These are phyloP conservation scores for Cheilosia pagana DNA, from an alignment of 2,888 invertebrate genomes.

Conservation along the genomic window DNA sequence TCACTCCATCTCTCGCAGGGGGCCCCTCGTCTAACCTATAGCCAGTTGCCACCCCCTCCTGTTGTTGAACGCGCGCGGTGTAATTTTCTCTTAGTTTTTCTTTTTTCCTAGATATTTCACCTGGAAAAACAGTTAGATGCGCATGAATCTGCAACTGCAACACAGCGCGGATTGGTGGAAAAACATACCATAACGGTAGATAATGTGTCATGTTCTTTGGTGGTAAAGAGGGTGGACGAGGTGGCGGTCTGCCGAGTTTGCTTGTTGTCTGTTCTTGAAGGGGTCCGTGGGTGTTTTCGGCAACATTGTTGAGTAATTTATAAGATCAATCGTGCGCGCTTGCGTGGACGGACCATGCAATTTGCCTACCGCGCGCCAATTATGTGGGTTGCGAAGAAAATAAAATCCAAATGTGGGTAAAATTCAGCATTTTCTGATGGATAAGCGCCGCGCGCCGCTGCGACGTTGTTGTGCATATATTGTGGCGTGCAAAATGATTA, in stretches of 20 bases:
- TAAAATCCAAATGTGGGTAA: slow-evolving; percentile 45
- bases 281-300: slow-evolving; percentile 65
- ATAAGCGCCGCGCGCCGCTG: slow-evolving; percentile 58
- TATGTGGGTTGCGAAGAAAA: slow-evolving; percentile 14
- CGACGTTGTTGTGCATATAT: background rate
- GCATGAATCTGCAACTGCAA: slow-evolving; percentile 64
- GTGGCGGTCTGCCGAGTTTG: background rate
- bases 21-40: slow-evolving; percentile 1
- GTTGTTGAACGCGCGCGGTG: slow-evolving; percentile 39
- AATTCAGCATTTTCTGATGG: slow-evolving; percentile 54
- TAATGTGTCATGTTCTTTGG: slow-evolving; percentile 62
- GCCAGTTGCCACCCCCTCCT: slow-evolving; percentile 30
- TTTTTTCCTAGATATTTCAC: slow-evolving; percentile 58
- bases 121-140: slow-evolving; percentile 71
- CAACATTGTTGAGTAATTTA: slow-evolving; percentile 65
- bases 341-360: slow-evolving; percentile 16
- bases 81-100: slow-evolving; percentile 51
- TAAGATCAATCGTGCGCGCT: slow-evolving; percentile 29
- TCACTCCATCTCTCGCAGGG: slow-evolving; percentile 50
- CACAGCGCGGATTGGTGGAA: slow-evolving; percentile 51
- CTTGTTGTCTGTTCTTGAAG: slow-evolving; percentile 11
- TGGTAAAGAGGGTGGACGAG: slow-evolving; percentile 31
- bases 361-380: background rate
- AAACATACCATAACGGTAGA: slow-evolving; percentile 70
- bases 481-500: slow-evolving; percentile 59